These are phyloP conservation scores for Lepidochitona cinerea DNA, from an alignment of 2,888 invertebrate genomes.

Conservation along the genomic window DNA sequence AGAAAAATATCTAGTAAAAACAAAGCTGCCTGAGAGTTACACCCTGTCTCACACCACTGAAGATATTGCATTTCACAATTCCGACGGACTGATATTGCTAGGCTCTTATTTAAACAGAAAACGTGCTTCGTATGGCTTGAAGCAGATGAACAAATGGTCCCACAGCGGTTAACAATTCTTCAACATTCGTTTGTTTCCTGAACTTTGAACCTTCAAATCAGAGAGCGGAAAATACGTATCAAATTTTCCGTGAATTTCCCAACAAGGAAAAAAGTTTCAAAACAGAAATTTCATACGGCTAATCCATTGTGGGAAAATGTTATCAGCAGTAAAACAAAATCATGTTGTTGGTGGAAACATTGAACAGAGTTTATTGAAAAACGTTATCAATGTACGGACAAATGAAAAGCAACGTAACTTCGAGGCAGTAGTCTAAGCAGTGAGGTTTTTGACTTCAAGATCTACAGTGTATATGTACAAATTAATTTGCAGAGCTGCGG, in stretches of 20 bases:
- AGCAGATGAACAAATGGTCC: not conserved
- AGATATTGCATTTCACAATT: not conserved
- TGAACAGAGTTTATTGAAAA: too few species aligned
- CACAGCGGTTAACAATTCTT: not conserved
- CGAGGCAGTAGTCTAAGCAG: too few species aligned
- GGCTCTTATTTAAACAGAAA: not conserved
- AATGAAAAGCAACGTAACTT: too few species aligned
- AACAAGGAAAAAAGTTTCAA: not conserved
- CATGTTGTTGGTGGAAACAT: too few species aligned
- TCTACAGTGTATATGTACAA: too few species aligned
- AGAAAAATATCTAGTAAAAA: not conserved
- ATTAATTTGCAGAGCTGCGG: too few species aligned
- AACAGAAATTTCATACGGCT: constrained; percentile 6
- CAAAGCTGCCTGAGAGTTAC: not conserved
- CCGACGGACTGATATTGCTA: not conserved
- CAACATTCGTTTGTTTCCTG: not conserved
- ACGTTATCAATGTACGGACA: too few species aligned
- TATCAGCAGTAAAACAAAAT: too few species aligned
- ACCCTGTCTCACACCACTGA: not conserved
- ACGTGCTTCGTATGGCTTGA: not conserved
- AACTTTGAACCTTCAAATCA: not conserved
- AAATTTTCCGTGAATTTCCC: not conserved
- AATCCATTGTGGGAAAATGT: constrained; percentile 1
- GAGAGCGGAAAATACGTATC: constrained; percentile 7
- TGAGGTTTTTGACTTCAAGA: too few species aligned